Conservation (phyloP, 1,140 invertebrate species). For the Calephelis nemesis region DNA sequence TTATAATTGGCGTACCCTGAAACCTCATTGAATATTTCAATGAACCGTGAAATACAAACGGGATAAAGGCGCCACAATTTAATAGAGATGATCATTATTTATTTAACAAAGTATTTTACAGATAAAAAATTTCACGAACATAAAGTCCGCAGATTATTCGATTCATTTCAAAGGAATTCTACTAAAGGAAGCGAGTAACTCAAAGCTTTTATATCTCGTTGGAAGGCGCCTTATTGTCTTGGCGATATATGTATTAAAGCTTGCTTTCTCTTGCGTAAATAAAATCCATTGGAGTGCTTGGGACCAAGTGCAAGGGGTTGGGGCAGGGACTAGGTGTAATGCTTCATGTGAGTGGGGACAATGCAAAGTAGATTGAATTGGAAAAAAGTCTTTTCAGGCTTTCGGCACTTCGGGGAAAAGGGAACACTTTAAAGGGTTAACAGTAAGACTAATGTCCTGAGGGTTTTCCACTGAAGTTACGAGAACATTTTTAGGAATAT, state of each 20-base stretch:
- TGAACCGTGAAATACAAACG: slow-evolving; percentile 5
- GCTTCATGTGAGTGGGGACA: slow-evolving; percentile 72
- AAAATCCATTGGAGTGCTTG: slow-evolving; percentile 73
- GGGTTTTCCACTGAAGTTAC: slow-evolving; percentile 19
- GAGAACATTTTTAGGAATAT: slow-evolving; percentile 9
- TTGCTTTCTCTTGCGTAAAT: slow-evolving; percentile 77
- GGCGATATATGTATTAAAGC: slow-evolving; percentile 74
- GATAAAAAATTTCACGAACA: slow-evolving; percentile 64
- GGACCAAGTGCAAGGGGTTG: slow-evolving; percentile 57
- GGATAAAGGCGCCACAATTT: slow-evolving; percentile 1
- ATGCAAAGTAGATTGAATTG: slow-evolving; percentile 79
- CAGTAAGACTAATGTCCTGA: slow-evolving; percentile 54
- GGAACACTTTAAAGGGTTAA: slow-evolving; percentile 59
- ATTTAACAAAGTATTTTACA: slow-evolving; percentile 55
- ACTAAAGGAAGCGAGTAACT: slow-evolving; percentile 75
- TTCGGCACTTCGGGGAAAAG: slow-evolving; percentile 59
- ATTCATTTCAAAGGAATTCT: slow-evolving; percentile 77
- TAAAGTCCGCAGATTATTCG: slow-evolving; percentile 76
- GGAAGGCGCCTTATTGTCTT: slow-evolving; percentile 73
- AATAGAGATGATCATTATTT: slow-evolving; percentile 52
- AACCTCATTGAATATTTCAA: slow-evolving; percentile 1
- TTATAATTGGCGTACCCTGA: slow-evolving; percentile 1
- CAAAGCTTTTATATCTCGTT: slow-evolving; percentile 77
- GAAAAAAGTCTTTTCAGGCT: slow-evolving; percentile 70
- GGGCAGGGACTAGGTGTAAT: slow-evolving; percentile 65